Evolutionary conservation across 2,113 vertebrate genomes (phyloP), one percentile per base, ranked within the genome.

Genomic region (Sinocyclocheilus anophthalmus): DNA sequence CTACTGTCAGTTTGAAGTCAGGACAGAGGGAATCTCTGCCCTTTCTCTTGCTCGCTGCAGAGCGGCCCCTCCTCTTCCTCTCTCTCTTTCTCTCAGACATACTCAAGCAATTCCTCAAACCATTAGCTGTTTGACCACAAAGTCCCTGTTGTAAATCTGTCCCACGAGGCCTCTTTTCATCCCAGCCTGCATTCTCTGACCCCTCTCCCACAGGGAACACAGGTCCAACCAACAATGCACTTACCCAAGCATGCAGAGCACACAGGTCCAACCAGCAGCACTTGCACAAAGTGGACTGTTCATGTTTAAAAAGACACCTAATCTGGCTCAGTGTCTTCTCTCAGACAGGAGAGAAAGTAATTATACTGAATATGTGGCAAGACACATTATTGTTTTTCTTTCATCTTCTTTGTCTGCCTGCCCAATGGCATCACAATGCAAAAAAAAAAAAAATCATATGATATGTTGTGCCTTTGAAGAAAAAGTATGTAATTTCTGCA

Each of bases 1-100:
- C 22, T 16, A 65, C 11, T 83, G 65, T 39, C 53, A 80, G 67
- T 88, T 90, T 92, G 90, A 92, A 90, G 87, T 83, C 45, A n/a
- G 48, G n/a, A 77, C 37, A 61, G 42, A 61, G 53, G 76, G 53
- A 70, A 63, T 67, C 50, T 22, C 13, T 59, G 37, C 12, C 20
- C 67, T 83, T n/a, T 45, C 63, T 39, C 39, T 72, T 53, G 30
- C 72, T 79, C 33, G 59, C 50, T 48, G 39, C 59, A 39, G 26
- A 24, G 12, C 45, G 24, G 24, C 12, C 65, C 53, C 57, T 83
- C 84, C 79, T 72, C 87, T 83, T 48, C 67, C 18, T 80, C 80
- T 63, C 81, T 79, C 79, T 55, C 81, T 61, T 63, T 65, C 55
- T 81, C 70, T 76, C 83, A 78, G 26, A 53, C 84, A 70, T 79